Conservation (phyloP, 2,888 invertebrate species). For the Drosophila tanythrix region DNA sequence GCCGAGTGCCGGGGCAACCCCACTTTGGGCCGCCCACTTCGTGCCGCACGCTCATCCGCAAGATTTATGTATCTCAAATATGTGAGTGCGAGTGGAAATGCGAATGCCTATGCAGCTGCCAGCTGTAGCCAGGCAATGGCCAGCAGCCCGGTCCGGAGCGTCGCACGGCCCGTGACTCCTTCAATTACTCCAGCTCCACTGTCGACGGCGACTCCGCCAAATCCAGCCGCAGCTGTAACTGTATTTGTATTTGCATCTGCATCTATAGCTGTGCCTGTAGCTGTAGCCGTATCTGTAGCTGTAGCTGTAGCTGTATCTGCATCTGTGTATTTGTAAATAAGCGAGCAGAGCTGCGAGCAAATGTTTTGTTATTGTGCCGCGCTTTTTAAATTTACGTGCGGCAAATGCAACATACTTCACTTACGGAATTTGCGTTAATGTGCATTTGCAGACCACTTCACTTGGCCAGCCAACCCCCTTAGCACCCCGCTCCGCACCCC, state of each 20-base stretch:
- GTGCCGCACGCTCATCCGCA: conserved; percentile 68
- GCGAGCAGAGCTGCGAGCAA: conserved; percentile 36
- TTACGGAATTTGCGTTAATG: conserved; percentile 82
- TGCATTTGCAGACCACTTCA: conserved; percentile 82
- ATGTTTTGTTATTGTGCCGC: conserved; percentile 78
- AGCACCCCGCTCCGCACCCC: neutral
- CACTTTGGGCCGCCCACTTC: conserved; percentile 35
- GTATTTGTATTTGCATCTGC: conserved; percentile 18
- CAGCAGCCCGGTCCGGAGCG: conserved; percentile 22
- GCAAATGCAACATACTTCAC: conserved; percentile 82
- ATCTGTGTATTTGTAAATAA: conserved; percentile 56
- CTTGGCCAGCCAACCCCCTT: conserved; percentile 40
- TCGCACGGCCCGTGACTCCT: conserved; percentile 36
- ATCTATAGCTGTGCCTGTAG: neutral
- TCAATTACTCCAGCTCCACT: conserved; percentile 51
- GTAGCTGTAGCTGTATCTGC: conserved; percentile 21
- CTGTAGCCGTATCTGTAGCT: conserved; percentile 11
- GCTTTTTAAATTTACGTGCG: conserved; percentile 81
- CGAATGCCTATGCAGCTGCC: conserved; percentile 75
- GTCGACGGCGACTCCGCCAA: conserved; percentile 30
- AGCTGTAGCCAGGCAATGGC: conserved; percentile 35
- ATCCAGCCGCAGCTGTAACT: conserved; percentile 45
- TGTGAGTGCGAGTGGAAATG: conserved; percentile 65
- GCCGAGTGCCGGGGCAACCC: conserved; percentile 24
- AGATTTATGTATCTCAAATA: conserved; percentile 81